Evolutionary conservation across 2,888 invertebrate genomes (phyloP), one percentile per base, ranked within the genome.

Genomic region (Hydrotaea cyrtoneurina): DNA sequence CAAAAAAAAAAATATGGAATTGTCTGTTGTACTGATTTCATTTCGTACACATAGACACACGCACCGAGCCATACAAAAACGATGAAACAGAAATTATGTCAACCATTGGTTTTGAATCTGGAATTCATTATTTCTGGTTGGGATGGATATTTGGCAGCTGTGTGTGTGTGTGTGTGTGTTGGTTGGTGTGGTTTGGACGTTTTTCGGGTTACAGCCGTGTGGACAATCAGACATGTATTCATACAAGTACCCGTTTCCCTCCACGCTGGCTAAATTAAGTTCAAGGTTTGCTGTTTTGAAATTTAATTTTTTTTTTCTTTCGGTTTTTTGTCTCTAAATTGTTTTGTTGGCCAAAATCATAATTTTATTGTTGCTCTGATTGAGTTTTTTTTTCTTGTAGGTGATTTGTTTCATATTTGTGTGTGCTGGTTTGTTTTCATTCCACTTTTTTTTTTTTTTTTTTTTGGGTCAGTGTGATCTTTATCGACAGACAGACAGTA

Each of bases 1-100:
- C 13, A 11, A 15, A n/a, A 55, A 11, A 15, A n/a, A 55, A 64
- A 43, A 11, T 53, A 66, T 53, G 21, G 62, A 77, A 78, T 71
- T 66, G 36, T 74, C 46, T 69, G 21, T 74, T 80, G 76, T 79
- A 55, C 74, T 80, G 82, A 85, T 80, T 85, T 69, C 15, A 77
- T 79, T 81, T 11, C 26, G 17, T 15, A 62, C 21, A 0, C 13
- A n/a, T 36, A 31, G 46, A 57, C 64, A 43, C 15, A 13, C 8
- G 53, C 13, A 50, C n/a, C 55, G 69, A 75, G 31, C 75, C 64
- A 59, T 46, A 74, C 73, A 66, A 36, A 53, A 76, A 64, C 55
- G 55, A 71, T 57, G 46, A 62, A 74, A 46, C 59, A 3, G 26
- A 74, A 74, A 74, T 74, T 74, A 62, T 74, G 74, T 62, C 46